Evolutionary conservation across 2,888 invertebrate species (phyloP).

Genomic region (Aspidiotus destructor): DNA sequence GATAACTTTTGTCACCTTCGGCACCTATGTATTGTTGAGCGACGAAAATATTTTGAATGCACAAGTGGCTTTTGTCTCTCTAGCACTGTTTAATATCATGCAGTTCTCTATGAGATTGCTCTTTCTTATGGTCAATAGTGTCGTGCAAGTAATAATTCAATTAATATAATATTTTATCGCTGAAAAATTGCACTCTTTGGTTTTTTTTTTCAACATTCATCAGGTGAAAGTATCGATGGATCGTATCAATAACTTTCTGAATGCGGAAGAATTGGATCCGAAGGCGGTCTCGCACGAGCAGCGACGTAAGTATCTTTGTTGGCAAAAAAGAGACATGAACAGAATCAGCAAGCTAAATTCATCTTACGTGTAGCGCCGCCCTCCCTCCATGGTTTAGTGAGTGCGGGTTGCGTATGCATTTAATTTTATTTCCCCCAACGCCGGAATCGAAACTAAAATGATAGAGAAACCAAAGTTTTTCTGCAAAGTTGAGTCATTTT

Average conservation of each 20-base stretch:
- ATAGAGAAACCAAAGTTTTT: too few relatives aligned
- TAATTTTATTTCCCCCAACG: too few relatives aligned
- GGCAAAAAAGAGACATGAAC: too few relatives aligned
- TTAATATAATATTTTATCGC: too few relatives aligned
- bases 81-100: constrained; percentile 94
- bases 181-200: too few relatives aligned
- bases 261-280: constrained; percentile 47
- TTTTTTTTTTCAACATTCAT: constrained; percentile 19
- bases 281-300: constrained; percentile 42
- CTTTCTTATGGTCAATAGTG: constrained; percentile 87
- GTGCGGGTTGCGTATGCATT: too few relatives aligned
- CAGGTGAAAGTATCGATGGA: constrained; percentile 48
- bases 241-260: constrained; percentile 49
- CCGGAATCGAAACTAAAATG: too few relatives aligned
- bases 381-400: too few relatives aligned
- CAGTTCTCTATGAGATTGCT: constrained; percentile 92
- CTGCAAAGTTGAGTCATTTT: too few relatives aligned
- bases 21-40: constrained; percentile 76
- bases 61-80: constrained; percentile 86
- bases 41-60: constrained; percentile 75
- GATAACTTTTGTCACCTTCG: constrained; percentile 68
- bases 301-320: constrained; percentile 38
- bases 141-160: constrained; percentile 64
- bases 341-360: too few relatives aligned
- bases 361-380: too few relatives aligned